Percentiles rank a stretch among this genome's conserved stretches.
These are phyloP conservation scores for Chunga burmeisteri DNA, from an alignment of 2,113 vertebrate species.

Conservation along the genomic window DNA sequence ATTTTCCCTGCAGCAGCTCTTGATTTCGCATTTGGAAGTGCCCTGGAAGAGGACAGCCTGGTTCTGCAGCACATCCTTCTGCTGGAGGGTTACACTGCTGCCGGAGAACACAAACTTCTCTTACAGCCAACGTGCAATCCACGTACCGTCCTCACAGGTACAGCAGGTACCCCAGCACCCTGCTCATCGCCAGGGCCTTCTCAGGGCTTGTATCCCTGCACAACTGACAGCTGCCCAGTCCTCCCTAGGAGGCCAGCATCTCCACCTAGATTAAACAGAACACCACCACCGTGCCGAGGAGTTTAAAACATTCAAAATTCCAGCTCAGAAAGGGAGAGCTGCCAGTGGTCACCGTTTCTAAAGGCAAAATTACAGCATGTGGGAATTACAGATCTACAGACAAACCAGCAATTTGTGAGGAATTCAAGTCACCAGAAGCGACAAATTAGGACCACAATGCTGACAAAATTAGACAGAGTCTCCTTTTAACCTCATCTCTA, in stretches of 20 bases:
- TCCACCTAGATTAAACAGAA: neutral
- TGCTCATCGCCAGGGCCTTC: neutral
- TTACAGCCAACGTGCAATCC: neutral
- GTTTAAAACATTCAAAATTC: neutral
- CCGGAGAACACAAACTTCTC: neutral
- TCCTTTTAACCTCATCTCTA: conserved; percentile 62
- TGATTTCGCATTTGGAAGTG: neutral
- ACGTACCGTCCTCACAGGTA: neutral
- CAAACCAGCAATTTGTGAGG: conserved; percentile 72
- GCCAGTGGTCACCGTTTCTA: conserved; percentile 38
- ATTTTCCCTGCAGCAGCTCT: neutral
- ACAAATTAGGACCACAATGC: conserved; percentile 62
- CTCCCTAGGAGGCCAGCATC: neutral
- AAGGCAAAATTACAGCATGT: conserved; percentile 68
- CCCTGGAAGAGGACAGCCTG: neutral
- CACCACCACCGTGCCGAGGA: neutral
- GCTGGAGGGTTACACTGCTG: neutral
- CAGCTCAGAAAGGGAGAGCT: neutral
- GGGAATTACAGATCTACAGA: conserved; percentile 66
- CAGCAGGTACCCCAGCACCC: neutral
- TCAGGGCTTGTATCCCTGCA: neutral
- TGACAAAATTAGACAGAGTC: conserved; percentile 53
- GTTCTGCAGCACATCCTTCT: neutral
- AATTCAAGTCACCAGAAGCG: conserved; percentile 67
- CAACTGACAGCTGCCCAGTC: neutral